Evolutionary conservation across 2,797 vertebrate species (phyloP), one percentile per base, ranked within the genome.

Genomic region (Nothura maculosa): DNA sequence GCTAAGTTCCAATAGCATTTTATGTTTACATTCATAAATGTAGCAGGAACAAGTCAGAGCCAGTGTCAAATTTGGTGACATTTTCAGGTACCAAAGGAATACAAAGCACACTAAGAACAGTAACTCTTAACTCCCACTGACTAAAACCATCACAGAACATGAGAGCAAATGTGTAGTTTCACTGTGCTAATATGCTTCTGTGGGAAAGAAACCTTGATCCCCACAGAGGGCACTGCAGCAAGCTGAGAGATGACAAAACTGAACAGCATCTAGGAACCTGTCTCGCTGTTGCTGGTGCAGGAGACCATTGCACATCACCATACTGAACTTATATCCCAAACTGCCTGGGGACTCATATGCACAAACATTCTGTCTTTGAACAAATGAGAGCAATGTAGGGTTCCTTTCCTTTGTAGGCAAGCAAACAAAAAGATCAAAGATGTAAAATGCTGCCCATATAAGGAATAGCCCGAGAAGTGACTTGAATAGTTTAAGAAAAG

Each of bases 281-380:
- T 13, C 3, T 32, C 20, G 47, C 7, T 74, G 1, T 10, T 47
- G 17, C 13, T 76, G 14, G 1, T 24, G 18, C 20, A 9, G 28
- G 17, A 57, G 22, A 48, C 11, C 28, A 45, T 25, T 79, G 25
- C 45, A 10, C 6, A 4, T 62, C 45, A 24, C 25, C 55, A 3
- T n/a, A 9, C 8, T 43, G 48, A 90, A 81, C 30, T 72, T 66
- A 28, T 12, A 68, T 18, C 36, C 40, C 34, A 73, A 81, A 62
- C 22, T 1, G 0, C 19, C 16, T 82, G 18, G 2, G 22, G 17
- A 62, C 68, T 58, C 36, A 19, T 2, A 0, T 78, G 36, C 72
- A 47, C 58, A 89, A 83, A 54, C 74, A 50, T 4, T 73, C 57
- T 8, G 1, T 0, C 0, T 17, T 85, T 72, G 68, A 80, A 67